Evolutionary conservation across 1,140 invertebrate genomes (phyloP).

Genomic region (Polypedilum pembai): DNA sequence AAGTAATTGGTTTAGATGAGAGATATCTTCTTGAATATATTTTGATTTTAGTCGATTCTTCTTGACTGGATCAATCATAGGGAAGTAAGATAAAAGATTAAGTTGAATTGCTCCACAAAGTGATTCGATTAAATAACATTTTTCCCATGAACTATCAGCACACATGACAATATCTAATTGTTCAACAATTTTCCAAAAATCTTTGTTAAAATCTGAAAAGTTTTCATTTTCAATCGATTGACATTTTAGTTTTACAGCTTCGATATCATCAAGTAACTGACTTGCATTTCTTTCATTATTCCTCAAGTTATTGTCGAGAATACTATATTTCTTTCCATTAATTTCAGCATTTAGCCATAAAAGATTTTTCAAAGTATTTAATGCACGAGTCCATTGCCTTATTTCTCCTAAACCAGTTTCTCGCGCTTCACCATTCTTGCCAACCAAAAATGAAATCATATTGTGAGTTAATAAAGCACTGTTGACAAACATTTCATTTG

Average conservation of each 20-base stretch:
- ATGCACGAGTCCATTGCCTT: not conserved
- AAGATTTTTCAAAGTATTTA: conserved; percentile 3
- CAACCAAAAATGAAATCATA: not conserved
- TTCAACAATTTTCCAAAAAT: not conserved
- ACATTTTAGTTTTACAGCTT: not conserved
- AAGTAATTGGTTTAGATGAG: conserved; percentile 34
- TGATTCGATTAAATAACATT: conserved; percentile 32
- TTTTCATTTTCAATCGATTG: conserved; percentile 3
- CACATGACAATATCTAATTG: not conserved
- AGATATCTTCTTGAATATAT: conserved; percentile 57
- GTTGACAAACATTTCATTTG: not conserved
- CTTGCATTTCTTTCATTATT: not conserved
- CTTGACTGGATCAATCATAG: conserved; percentile 63
- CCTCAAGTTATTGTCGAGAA: not conserved
- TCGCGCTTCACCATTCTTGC: not conserved
- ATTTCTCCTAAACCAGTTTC: not conserved
- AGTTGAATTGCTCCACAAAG: conserved; percentile 43
- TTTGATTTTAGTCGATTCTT: conserved; percentile 60
- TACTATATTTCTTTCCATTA: not conserved
- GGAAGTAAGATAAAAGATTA: conserved; percentile 45
- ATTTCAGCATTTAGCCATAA: conserved; percentile 1
- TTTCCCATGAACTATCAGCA: not conserved
- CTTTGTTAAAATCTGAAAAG: conserved; percentile 2
- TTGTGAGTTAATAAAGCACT: not conserved
- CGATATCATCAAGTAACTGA: not conserved